A percentile compares a stretch with the other conserved stretches of the same genome.
These are phyloP conservation scores for Peromyscus attwateri DNA, from an alignment of 2,797 vertebrate species.

Conservation along the genomic window DNA sequence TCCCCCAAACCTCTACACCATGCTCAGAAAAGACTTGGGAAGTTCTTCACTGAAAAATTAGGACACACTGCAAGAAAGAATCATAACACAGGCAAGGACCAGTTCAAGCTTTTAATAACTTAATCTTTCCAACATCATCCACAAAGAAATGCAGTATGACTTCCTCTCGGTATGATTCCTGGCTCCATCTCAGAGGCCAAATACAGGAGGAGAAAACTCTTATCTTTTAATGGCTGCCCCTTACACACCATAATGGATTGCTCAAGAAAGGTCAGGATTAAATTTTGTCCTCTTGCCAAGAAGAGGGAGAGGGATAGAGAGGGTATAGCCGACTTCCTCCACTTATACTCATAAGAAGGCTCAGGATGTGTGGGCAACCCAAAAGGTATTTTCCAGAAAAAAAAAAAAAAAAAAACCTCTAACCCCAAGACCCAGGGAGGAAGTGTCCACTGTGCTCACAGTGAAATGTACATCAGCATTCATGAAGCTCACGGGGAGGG, in stretches of 20 bases:
- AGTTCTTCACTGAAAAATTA: neutral
- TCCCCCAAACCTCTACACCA: neutral
- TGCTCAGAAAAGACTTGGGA: neutral
- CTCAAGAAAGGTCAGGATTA: constrained; percentile 59
- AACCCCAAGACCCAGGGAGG: neutral
- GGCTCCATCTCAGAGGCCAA: constrained; percentile 7
- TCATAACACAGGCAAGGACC: neutral
- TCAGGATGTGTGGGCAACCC: neutral
- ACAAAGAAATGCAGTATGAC: neutral
- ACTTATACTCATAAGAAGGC: neutral
- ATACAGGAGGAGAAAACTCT: neutral
- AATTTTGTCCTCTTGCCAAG: constrained; percentile 39
- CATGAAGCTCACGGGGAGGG: neutral
- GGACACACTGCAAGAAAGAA: neutral
- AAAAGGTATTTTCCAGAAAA: neutral
- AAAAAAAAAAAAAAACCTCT: neutral
- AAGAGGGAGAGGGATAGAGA: neutral
- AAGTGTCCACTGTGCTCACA: neutral
- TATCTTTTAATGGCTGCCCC: neutral
- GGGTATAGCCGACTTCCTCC: neutral
- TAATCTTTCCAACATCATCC: neutral
- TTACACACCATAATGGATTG: neutral
- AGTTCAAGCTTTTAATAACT: neutral
- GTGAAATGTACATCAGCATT: neutral
- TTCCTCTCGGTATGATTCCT: constrained; percentile 35